Percentiles rank a stretch among this genome's conserved stretches.
These are phyloP conservation scores for Brachynemurus nebulosus DNA, from an alignment of 2,888 invertebrate species.

Conservation along the genomic window DNA sequence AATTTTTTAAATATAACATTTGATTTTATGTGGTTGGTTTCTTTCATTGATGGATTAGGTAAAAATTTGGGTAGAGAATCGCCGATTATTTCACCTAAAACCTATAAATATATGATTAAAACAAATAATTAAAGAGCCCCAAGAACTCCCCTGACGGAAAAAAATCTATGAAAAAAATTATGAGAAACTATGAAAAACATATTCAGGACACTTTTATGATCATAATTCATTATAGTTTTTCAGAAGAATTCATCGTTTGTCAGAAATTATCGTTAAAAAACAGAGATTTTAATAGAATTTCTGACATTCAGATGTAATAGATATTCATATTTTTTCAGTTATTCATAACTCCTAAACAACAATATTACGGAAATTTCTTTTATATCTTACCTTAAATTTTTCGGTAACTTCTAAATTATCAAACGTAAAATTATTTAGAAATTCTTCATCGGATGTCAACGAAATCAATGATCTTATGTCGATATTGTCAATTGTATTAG, in stretches of 20 bases:
- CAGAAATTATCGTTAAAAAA: too few relatives aligned
- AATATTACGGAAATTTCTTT: neutral
- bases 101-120: slow-evolving; percentile 29
- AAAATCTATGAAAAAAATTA: too few relatives aligned
- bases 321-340: too few relatives aligned
- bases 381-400: slow-evolving; percentile 30
- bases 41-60: slow-evolving; percentile 34
- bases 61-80: slow-evolving; percentile 29
- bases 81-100: slow-evolving; percentile 35
- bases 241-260: too few relatives aligned
- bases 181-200: too few relatives aligned
- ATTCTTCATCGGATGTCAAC: slow-evolving; percentile 31
- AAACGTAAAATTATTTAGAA: slow-evolving; percentile 35
- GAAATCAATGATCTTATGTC: slow-evolving; percentile 34
- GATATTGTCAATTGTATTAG: slow-evolving; percentile 33
- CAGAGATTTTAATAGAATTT: too few relatives aligned
- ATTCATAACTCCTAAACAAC: neutral
- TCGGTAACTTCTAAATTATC: slow-evolving; percentile 36
- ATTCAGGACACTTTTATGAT: too few relatives aligned
- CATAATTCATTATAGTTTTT: too few relatives aligned
- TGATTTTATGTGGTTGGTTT: slow-evolving; percentile 29
- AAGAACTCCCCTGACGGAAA: too few relatives aligned
- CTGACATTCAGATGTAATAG: too few relatives aligned
- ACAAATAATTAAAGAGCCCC: too few relatives aligned
- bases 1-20: slow-evolving; percentile 35